These are phyloP conservation scores for Conops quadrifasciatus DNA, from an alignment of 2,888 invertebrate species.

Conservation along the genomic window DNA sequence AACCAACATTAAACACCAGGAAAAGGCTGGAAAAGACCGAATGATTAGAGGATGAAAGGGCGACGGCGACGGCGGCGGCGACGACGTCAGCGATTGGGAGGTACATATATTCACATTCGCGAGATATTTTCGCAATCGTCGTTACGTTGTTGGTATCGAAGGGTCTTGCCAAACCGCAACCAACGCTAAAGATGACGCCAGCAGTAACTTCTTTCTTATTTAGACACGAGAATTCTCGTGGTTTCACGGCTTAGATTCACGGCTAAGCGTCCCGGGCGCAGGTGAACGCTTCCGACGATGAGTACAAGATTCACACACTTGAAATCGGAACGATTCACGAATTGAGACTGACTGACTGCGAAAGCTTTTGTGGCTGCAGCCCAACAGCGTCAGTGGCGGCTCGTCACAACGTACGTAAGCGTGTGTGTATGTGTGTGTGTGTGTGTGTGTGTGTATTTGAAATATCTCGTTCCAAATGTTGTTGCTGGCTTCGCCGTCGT, in stretches of 20 bases:
- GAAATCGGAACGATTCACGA: conserved; percentile 36
- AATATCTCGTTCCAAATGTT: conserved; percentile 18
- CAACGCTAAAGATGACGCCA: no score
- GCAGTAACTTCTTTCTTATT: no score
- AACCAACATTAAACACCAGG: neutral
- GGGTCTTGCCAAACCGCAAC: no score
- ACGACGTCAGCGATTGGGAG: neutral
- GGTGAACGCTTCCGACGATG: neutral
- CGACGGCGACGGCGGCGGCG: no score
- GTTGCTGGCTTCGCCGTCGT: conserved; percentile 16
- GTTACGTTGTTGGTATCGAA: neutral
- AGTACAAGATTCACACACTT: conserved; percentile 30
- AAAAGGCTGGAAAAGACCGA: neutral
- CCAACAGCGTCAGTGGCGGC: neutral
- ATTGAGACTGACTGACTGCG: conserved; percentile 34
- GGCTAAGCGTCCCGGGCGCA: conserved; percentile 6
- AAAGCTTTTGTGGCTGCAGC: conserved; percentile 31
- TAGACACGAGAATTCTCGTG: neutral
- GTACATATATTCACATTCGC: neutral
- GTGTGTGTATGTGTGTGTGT: no score
- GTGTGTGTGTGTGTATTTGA: neutral
- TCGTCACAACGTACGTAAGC: neutral
- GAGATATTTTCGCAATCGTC: neutral
- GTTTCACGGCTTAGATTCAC: neutral
- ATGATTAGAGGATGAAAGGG: no score